Base-by-base conservation (phyloP, 2,888 invertebrate species). In the Sinhomidia bicolor region DNA sequence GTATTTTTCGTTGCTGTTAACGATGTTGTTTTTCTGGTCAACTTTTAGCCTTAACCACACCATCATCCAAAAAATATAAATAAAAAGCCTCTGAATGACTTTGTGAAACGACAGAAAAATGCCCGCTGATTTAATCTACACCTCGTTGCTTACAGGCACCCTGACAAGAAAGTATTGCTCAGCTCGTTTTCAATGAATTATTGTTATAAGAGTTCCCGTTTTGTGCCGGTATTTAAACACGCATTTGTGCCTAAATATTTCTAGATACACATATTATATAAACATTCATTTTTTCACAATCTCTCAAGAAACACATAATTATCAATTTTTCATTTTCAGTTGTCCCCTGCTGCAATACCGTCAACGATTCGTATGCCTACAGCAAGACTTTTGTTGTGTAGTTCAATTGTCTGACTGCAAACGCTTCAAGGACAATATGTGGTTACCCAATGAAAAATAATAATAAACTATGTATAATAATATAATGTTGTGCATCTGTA, bases 11-110 rank as follows among this genome's bases (percentile, higher is more conserved):
- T 36, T 54, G 65, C 14, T 83, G 17, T 76, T 60, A 76, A 84
- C 44, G 84, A 84, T 84, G 57, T 44, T 74, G 84, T 44, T 84
- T 76, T 76, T 84, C 84, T 62, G 41, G 83, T 83, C 62, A 62
- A 62, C 17, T 29, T 62, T 62, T 26, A 29, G 10, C 9, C 17
- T 1, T 36, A 36, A 62, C 62, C 14, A 68, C 9, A 68, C 9
- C 36, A 9, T 36, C 17, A 36, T 36, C 4, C 36, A 5, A 17
- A 68, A n/a, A n/a, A n/a, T n/a, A n/a, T 68, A 17, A n/a, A n/a
- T 7, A 62, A 68, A 44, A 14, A 41, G 83, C 7, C 54, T n/a
- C n/a, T 54, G 32, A 71, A 83, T 51, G 57, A 57, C 20, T 83
- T 57, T 74, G 14, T 32, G 29, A 62, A 78, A 60, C 36, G 60